Evolutionary conservation across 1,140 invertebrate species (phyloP), one percentile per base, ranked within the genome.

Genomic region (Drosophila ambigua): DNA sequence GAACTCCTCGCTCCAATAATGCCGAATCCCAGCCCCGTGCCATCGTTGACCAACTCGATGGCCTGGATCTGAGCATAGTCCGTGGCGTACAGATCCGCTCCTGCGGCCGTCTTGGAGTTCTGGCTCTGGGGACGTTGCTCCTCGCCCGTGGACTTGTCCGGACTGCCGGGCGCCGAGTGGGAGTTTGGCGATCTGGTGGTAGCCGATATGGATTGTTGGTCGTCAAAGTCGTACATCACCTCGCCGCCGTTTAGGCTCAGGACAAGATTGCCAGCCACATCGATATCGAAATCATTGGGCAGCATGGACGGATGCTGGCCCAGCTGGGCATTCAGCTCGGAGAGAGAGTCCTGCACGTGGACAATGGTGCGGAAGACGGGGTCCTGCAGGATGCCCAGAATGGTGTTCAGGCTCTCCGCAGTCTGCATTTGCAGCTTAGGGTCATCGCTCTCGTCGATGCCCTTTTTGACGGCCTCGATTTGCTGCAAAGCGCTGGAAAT

Each of bases 51-150:
- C 57, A 99, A 93, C 90, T 98, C 97, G 77, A 99, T 98, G 63
- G 97, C 96, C 94, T 99, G 98, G 79, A 99, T 96, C 93, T 99
- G 97, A 24, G 97, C 97, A 97, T 97, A 99, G 93, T 99, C 98
- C 75, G 97, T 97, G 84, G 95, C 95, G 88, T 97, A 96, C 92
- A 95, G 94, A 92, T 97, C 95, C 72, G 95, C 95, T 16, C 62
- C 94, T 76, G 94, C 60, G 0, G 84, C 68, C 7, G 76, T 54
- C 49, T 91, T 91, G 0, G 89, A 90, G 54, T 91, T 91, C n/a
- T 91, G 90, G 23, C 88, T 90, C 39, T 90, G 88, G 8, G 88
- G 88, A 1, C 88, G 88, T 69, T 94, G 92, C 83, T 95, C 94
- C 50, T 89, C 91, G 63, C 85, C 92, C 65, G 73, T 91, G 1